Evolutionary conservation across 2,113 vertebrate genomes (phyloP).

Genomic region (Thermophis baileyi): DNA sequence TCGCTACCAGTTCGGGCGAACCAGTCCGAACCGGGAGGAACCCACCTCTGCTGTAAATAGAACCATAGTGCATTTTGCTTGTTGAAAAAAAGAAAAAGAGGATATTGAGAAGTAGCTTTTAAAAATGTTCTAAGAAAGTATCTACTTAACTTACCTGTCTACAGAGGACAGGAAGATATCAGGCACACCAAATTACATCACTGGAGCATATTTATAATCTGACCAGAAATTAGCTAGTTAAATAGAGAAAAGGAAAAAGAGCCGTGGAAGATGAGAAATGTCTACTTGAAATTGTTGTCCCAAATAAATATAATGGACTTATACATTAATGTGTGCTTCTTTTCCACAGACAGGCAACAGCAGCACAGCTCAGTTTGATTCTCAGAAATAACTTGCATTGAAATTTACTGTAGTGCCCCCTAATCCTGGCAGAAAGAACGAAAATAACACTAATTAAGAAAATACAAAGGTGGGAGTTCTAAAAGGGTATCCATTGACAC

Average conservation of each 20-base stretch:
- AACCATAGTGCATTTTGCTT: neutral
- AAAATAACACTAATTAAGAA: neutral
- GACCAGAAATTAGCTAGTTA: neutral
- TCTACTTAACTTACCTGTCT: neutral
- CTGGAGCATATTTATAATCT: neutral
- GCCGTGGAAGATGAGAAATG: neutral
- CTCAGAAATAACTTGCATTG: neutral
- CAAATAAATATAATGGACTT: neutral
- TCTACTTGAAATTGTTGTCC: neutral
- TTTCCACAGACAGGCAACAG: neutral
- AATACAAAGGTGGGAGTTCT: neutral
- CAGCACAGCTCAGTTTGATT: neutral
- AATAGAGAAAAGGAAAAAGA: neutral
- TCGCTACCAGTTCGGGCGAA: too few species aligned
- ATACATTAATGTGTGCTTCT: neutral
- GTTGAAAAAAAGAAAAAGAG: neutral
- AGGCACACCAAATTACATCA: neutral
- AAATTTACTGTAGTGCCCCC: rapidly evolving
- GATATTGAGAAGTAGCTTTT: neutral
- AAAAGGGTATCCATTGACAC: neutral
- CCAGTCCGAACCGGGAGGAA: too few species aligned
- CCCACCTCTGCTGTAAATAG: neutral
- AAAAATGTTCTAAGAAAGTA: neutral
- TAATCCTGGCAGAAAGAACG: neutral
- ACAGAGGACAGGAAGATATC: neutral